These are phyloP conservation scores for Trachelipus rathkii DNA, from an alignment of 1,140 invertebrate species.

Conservation along the genomic window DNA sequence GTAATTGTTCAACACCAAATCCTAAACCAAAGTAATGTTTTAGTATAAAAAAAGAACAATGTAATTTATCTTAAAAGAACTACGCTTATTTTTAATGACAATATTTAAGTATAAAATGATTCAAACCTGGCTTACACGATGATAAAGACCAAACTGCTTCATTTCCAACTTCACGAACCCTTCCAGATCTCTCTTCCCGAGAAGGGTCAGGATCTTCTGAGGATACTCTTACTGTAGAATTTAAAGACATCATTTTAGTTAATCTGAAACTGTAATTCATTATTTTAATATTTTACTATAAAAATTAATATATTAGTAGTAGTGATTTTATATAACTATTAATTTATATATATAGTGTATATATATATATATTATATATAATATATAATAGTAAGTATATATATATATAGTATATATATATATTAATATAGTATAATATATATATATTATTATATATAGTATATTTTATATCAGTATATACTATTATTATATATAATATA, in stretches of 20 bases:
- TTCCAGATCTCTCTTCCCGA: slow-evolving; percentile 57
- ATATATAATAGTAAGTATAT: too few relatives aligned
- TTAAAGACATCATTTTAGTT: slow-evolving; percentile 35
- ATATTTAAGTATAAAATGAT: not conserved
- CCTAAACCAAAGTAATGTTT: slow-evolving; percentile 56
- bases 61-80: not conserved
- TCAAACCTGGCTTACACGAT: slow-evolving; percentile 88
- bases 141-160: slow-evolving; percentile 97
- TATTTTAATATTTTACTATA: too few relatives aligned
- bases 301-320: too few relatives aligned
- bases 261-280: too few relatives aligned
- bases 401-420: too few relatives aligned
- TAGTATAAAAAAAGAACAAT: not conserved
- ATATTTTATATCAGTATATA: too few relatives aligned
- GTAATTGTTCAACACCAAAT: slow-evolving; percentile 93
- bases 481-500: too few relatives aligned
- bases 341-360: too few relatives aligned
- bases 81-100: not conserved
- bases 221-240: slow-evolving; percentile 29
- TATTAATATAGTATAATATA: too few relatives aligned
- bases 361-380: too few relatives aligned
- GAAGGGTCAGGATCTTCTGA: slow-evolving; percentile 54
- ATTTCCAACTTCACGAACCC: slow-evolving; percentile 86
- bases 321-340: too few relatives aligned
- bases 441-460: too few relatives aligned